These are phyloP conservation scores for Synodontis membranacea DNA, from an alignment of 2,113 vertebrate species.

Conservation along the genomic window DNA sequence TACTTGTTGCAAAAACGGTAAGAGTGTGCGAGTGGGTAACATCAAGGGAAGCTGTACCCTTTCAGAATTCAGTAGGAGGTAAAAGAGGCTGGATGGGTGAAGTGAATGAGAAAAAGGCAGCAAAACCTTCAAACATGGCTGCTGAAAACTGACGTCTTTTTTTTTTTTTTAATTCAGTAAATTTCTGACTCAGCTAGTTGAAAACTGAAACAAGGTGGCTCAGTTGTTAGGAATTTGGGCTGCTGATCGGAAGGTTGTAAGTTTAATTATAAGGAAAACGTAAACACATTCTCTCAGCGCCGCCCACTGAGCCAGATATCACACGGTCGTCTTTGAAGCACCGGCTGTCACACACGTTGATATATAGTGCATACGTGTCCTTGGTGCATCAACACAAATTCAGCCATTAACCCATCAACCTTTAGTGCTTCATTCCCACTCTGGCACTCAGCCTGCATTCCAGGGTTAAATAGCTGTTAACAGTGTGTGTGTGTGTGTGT, in stretches of 20 bases:
- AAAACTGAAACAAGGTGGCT: background rate
- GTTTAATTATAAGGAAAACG: background rate
- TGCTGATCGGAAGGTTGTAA: background rate
- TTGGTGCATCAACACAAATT: constrained; percentile 43
- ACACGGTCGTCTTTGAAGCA: constrained; percentile 20
- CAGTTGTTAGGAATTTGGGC: background rate
- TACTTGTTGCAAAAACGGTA: background rate
- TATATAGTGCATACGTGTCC: constrained; percentile 6
- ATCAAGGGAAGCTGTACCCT: constrained; percentile 6
- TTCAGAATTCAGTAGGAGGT: constrained; percentile 5
- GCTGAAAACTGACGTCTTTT: background rate
- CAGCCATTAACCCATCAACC: constrained; percentile 41
- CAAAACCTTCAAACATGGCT: background rate
- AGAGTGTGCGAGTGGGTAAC: background rate
- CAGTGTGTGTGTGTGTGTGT: background rate
- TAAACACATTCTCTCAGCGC: background rate
- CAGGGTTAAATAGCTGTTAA: constrained; percentile 21
- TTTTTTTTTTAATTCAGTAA: background rate
- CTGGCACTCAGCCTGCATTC: constrained; percentile 17
- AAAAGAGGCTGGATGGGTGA: background rate
- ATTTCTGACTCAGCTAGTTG: background rate
- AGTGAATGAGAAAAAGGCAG: background rate
- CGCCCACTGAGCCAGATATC: background rate
- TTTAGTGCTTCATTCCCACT: constrained; percentile 18
- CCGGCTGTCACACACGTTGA: background rate